Evolutionary conservation across 2,888 invertebrate species (phyloP).

Genomic region (Eristalis arbustorum): DNA sequence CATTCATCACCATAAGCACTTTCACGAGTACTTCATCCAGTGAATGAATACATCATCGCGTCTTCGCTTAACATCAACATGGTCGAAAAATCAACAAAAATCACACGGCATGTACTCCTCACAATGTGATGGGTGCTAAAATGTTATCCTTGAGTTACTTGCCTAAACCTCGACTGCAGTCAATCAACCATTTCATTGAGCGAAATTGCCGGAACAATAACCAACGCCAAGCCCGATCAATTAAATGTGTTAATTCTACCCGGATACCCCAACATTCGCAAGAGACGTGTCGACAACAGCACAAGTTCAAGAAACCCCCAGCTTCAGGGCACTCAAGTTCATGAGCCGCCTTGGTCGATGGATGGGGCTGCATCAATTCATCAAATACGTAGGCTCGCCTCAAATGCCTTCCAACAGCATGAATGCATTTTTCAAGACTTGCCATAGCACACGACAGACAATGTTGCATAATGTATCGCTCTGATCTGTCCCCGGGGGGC

Average conservation of each 20-base stretch:
- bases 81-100: too few relatives aligned
- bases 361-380: not conserved
- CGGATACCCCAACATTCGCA: not conserved
- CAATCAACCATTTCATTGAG: not conserved
- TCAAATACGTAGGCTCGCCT: not conserved
- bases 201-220: not conserved
- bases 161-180: too few relatives aligned
- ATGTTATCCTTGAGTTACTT: too few relatives aligned
- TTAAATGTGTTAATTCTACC: not conserved
- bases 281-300: not conserved
- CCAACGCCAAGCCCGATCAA: not conserved
- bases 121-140: too few relatives aligned
- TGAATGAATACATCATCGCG: too few relatives aligned
- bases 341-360: not conserved
- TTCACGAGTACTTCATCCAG: too few relatives aligned
- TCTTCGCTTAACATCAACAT: too few relatives aligned
- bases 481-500: constrained; percentile 34
- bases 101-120: too few relatives aligned
- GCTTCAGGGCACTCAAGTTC: not conserved
- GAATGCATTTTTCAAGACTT: constrained; percentile 26
- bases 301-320: not conserved
- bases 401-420: constrained; percentile 11
- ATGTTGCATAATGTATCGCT: constrained; percentile 49
- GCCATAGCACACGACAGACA: constrained; percentile 38
- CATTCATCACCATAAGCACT: too few relatives aligned